phyloP scores from a whole-genome alignment of 2,888 invertebrate species.

The Phrixothrix hirtus region DNA sequence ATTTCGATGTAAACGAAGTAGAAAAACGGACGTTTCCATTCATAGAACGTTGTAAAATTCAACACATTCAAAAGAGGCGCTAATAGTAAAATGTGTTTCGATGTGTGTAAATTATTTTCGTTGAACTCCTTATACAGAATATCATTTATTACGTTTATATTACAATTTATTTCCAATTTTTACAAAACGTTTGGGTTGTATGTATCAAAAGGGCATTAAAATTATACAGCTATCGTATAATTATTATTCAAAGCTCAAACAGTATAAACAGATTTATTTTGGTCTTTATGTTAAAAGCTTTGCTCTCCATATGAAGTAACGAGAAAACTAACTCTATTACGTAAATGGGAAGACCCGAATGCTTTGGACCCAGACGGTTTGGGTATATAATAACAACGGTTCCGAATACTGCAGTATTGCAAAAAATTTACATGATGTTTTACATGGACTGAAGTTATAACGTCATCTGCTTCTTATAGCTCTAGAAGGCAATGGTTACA shows the following conservation, averaged over 20 bases:
- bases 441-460: conserved; percentile 34
- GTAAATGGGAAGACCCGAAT: conserved; percentile 14
- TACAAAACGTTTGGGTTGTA: too few relatives aligned
- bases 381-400: conserved; percentile 29
- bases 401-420: conserved; percentile 38
- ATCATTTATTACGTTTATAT: too few relatives aligned
- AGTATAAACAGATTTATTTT: conserved; percentile 1
- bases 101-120: conserved; percentile 24
- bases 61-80: conserved; percentile 28
- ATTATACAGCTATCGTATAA: too few relatives aligned
- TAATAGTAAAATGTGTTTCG: conserved; percentile 24
- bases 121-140: too few relatives aligned
- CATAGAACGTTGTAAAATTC: conserved; percentile 30
- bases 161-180: too few relatives aligned
- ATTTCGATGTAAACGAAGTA: conserved; percentile 31
- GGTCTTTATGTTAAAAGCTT: background rate
- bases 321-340: conserved; percentile 22
- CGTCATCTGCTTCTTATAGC: conserved; percentile 37
- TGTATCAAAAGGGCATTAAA: too few relatives aligned
- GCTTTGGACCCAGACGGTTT: conserved; percentile 13
- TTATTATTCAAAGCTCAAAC: too few relatives aligned
- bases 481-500: conserved; percentile 27
- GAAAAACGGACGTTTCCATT: conserved; percentile 32
- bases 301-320: conserved; percentile 4
- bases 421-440: conserved; percentile 40